A percentile compares a stretch with the other conserved stretches of the same genome.
Evolutionary conservation across 2,113 vertebrate genomes (phyloP).

Genomic region (Mirza zaza): DNA sequence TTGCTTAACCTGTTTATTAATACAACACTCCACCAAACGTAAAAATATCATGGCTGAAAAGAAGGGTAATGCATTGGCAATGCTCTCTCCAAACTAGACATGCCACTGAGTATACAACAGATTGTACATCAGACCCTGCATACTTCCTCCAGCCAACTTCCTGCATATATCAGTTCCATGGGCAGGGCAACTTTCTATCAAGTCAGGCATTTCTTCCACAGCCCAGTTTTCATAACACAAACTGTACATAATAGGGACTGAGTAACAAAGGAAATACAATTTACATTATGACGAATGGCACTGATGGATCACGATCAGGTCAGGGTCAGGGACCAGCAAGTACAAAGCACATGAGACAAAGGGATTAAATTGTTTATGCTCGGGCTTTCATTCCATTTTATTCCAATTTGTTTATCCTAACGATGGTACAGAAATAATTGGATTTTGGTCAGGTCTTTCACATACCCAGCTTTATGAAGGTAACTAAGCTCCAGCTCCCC

Average conservation of each 20-base stretch:
- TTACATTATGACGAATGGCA: neutral
- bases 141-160: too few species aligned
- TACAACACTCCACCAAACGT: neutral
- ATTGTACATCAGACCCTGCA: neutral
- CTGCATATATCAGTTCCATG: neutral
- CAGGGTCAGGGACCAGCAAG: neutral
- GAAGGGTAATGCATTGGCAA: neutral
- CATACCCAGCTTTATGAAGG: neutral
- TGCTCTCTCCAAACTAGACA: neutral
- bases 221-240: neutral
- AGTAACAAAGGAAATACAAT: neutral
- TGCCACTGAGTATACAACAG: neutral
- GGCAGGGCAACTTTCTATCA: neutral
- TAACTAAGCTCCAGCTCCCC: neutral
- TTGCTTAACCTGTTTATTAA: neutral
- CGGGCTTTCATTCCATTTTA: neutral
- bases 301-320: neutral
- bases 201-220: neutral
- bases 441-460: neutral
- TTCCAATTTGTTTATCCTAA: neutral
- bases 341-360: neutral
- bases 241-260: neutral
- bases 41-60: neutral
- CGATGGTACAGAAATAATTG: neutral
- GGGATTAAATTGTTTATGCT: neutral